Evolutionary conservation across 2,888 invertebrate species (phyloP).

Genomic region (Microplitis deprimator): DNA sequence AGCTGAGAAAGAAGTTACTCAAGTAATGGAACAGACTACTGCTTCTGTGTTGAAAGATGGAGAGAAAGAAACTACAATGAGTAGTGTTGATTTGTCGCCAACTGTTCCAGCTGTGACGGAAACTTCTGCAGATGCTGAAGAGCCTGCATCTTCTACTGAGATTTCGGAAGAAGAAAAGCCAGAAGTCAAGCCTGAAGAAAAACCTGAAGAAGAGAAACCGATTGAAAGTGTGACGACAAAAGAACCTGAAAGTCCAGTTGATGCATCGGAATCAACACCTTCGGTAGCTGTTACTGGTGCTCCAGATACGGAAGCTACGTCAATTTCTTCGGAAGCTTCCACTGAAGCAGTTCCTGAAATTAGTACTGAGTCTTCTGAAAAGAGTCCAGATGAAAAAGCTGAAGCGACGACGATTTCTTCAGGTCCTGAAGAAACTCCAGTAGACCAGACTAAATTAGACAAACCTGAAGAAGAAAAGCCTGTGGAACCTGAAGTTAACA

Average conservation of each 20-base stretch:
- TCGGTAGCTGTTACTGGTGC: background rate
- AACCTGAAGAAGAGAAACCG: background rate
- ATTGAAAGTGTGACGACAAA: background rate
- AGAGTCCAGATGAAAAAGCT: background rate
- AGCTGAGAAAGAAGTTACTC: background rate
- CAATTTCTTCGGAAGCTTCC: background rate
- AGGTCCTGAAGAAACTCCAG: background rate
- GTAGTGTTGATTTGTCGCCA: background rate
- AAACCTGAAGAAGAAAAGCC: constrained; percentile 12
- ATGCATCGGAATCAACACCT: background rate
- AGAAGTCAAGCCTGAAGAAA: background rate
- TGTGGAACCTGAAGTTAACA: background rate
- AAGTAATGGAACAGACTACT: background rate
- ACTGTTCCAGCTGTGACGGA: background rate
- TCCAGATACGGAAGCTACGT: background rate
- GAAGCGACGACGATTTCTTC: background rate
- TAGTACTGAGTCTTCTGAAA: background rate
- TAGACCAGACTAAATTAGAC: constrained; percentile 3
- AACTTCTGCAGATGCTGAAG: background rate
- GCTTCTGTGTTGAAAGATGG: background rate
- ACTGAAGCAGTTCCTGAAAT: background rate
- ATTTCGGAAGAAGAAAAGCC: constrained; percentile 25
- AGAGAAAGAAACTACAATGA: background rate
- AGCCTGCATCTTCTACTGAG: background rate
- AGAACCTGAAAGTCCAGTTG: background rate